Evolutionary conservation across 2,797 vertebrate genomes (phyloP), one percentile per base, ranked within the genome.

Genomic region (Menidia menidia): DNA sequence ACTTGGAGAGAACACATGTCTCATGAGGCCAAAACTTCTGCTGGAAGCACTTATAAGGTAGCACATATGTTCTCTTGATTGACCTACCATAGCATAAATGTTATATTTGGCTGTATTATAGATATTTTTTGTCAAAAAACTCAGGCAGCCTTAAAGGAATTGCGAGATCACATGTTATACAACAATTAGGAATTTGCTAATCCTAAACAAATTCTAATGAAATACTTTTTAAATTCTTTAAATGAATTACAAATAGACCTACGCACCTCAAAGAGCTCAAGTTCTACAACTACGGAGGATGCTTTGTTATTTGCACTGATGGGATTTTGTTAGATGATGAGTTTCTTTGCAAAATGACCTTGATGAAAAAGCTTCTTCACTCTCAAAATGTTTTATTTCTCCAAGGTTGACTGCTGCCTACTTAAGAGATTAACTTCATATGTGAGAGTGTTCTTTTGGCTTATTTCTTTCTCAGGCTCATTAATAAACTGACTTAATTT

Each of bases 391-490:
- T 64, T 60, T 64, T 10, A 53, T 55, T 64, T 64, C 57, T 77
- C 33, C 33, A 64, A 70, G 53, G 62, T 52, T 64, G 35, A 51
- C 45, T 4, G 18, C 56, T 0, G 30, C 32, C 48, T 31, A 19
- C 56, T 48, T 39, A 3, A 45, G 54, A 71, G 16, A 33, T 71
- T 77, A 68, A 19, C n/a, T 71, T 59, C 59, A 12, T 52, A 33
- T 41, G 9, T 6, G 44, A 32, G n/a, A 4, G 5, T 11, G 14
- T 47, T 55, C 55, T 50, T 60, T 52, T 69, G 48, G 18, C 69
- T 78, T 59, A 53, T 63, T 64, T 65, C 8, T 5, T 64, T 70
- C 65, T 60, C 1, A 61, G n/a, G 52, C 32, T 70, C 39, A 54
- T 60, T 64, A 63, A 31, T 31, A 15, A 52, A 42, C 52, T 43